Evolutionary conservation across 1,140 invertebrate species (phyloP).

Genomic region (Whitmania pigra): DNA sequence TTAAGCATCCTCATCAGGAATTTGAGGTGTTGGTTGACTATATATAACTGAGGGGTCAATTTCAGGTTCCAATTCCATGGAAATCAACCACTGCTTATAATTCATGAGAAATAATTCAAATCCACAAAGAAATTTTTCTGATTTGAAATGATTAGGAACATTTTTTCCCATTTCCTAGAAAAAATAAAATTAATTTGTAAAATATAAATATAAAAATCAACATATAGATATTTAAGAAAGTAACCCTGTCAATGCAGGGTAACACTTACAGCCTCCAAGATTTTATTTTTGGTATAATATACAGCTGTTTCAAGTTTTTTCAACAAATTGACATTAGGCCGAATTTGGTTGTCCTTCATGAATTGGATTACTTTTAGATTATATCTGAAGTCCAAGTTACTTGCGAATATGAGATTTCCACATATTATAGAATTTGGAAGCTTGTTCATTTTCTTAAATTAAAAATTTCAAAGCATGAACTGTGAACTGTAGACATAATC

Average conservation of each 20-base stretch:
- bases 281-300: not conserved
- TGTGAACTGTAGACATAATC: not conserved
- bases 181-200: not conserved
- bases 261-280: not conserved
- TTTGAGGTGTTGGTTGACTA: not conserved
- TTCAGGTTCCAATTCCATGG: slow-evolving; percentile 15
- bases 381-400: slow-evolving; percentile 20
- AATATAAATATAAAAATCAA: not conserved
- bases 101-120: slow-evolving; percentile 17
- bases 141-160: not conserved
- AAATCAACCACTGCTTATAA: slow-evolving; percentile 10
- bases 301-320: slow-evolving; percentile 6
- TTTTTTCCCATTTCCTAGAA: not conserved
- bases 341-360: slow-evolving; percentile 2
- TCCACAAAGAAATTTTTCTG: not conserved
- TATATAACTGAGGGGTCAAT: not conserved
- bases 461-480: not conserved
- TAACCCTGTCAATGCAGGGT: slow-evolving; percentile 25
- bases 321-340: not conserved
- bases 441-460: slow-evolving; percentile 18
- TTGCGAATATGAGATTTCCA: slow-evolving; percentile 16
- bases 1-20: not conserved
- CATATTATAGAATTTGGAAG: slow-evolving; percentile 21
- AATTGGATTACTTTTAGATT: slow-evolving; percentile 19
- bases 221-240: slow-evolving; percentile 17